These are phyloP conservation scores for Hippasteria phrygiana DNA, from an alignment of 53 echinoderm and acorn worm species.

Conservation along the genomic window DNA sequence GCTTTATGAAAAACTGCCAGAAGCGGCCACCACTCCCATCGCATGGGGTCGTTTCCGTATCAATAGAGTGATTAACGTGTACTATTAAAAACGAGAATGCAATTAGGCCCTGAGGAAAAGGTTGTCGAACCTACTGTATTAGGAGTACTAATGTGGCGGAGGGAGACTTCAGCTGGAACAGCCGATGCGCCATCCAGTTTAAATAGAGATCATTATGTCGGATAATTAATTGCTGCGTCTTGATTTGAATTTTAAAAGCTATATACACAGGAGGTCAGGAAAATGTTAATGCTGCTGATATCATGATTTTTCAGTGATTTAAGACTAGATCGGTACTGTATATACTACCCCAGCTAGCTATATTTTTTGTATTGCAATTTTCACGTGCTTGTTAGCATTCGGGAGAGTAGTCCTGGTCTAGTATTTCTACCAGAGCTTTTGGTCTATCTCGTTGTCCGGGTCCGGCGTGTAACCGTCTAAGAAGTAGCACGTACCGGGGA, in stretches of 20 bases:
- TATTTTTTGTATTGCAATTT: background rate
- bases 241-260: background rate
- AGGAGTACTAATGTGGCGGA: no score
- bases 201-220: no score
- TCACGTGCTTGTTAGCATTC: background rate
- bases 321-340: background rate
- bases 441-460: slow-evolving; percentile 69
- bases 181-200: no score
- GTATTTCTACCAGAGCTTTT: slow-evolving; percentile 70
- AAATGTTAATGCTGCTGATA: background rate
- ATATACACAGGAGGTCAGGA: background rate
- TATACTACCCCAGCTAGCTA: background rate
- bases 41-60: background rate
- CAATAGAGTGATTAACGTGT: no score
- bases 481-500: slow-evolving; percentile 91
- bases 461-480: slow-evolving; percentile 79
- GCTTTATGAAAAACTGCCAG: no score
- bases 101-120: no score
- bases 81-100: no score
- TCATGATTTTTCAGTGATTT: background rate
- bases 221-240: no score
- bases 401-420: background rate
- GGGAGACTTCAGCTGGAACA: no score
- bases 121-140: no score
- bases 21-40: no score